Conservation (phyloP, 2,113 vertebrate species). For the Thoracochromis brauschi region DNA sequence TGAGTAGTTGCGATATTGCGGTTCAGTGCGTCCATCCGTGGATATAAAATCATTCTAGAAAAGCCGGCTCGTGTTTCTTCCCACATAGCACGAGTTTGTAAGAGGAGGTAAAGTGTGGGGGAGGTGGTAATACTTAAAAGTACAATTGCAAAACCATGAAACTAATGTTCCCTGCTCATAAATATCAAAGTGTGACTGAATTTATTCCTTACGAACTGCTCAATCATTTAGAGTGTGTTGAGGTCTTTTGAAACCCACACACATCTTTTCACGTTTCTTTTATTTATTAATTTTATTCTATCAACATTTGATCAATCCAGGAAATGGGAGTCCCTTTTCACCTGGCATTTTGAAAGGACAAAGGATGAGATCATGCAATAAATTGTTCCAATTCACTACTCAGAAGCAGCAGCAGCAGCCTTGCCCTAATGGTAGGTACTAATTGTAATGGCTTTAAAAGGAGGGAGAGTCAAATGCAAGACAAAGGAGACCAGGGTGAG, state of each 20-base stretch:
- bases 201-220: neutral
- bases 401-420: neutral
- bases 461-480: neutral
- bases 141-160: neutral
- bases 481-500: neutral
- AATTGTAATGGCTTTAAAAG: neutral
- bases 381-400: neutral
- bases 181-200: constrained; percentile 1
- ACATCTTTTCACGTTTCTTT: neutral
- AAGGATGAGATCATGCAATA: neutral
- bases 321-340: neutral
- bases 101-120: neutral
- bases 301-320: neutral
- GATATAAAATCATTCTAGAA: neutral
- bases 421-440: neutral
- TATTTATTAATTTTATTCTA: neutral
- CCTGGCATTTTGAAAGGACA: neutral
- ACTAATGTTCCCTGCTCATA: neutral
- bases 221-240: neutral
- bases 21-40: neutral
- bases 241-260: neutral
- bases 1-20: neutral
- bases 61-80: neutral
- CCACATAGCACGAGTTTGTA: neutral
- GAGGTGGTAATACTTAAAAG: neutral